Conservation (phyloP, 2,113 vertebrate genomes). For the Sula dactylatra region DNA sequence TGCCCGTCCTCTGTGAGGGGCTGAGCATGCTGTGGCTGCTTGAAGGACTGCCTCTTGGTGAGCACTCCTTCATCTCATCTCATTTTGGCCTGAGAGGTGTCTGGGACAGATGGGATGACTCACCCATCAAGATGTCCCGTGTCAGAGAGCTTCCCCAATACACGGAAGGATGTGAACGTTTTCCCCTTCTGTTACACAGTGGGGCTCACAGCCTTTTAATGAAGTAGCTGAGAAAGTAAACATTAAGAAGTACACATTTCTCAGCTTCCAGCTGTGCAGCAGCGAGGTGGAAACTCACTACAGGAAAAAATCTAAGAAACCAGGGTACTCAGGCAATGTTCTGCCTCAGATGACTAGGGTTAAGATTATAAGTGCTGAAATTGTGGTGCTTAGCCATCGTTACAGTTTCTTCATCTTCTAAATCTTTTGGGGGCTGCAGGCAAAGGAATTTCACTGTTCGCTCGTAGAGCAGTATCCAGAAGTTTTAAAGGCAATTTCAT, state of each 20-base stretch:
- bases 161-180: slow-evolving; percentile 29
- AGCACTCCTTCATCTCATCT: not conserved
- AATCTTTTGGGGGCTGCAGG: not conserved
- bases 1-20: not conserved
- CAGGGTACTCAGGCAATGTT: not conserved
- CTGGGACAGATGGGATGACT: slow-evolving; percentile 61
- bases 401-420: not conserved
- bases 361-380: not conserved
- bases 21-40: not conserved
- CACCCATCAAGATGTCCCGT: slow-evolving; percentile 33
- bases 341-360: not conserved
- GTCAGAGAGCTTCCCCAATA: slow-evolving; percentile 18
- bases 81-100: not conserved
- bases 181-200: slow-evolving; percentile 47
- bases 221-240: slow-evolving; percentile 43
- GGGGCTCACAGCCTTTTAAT: slow-evolving; percentile 13
- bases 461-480: not conserved
- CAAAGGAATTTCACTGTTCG: not conserved
- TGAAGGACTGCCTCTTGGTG: not conserved
- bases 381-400: not conserved
- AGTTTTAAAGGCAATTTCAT: not conserved
- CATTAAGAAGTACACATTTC: slow-evolving; percentile 7
- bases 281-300: not conserved
- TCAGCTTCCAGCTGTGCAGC: slow-evolving; percentile 29
- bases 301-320: not conserved